Evolutionary conservation across 2,888 invertebrate genomes (phyloP), one percentile per base, ranked within the genome.

Genomic region (Nomada ferruginata): DNA sequence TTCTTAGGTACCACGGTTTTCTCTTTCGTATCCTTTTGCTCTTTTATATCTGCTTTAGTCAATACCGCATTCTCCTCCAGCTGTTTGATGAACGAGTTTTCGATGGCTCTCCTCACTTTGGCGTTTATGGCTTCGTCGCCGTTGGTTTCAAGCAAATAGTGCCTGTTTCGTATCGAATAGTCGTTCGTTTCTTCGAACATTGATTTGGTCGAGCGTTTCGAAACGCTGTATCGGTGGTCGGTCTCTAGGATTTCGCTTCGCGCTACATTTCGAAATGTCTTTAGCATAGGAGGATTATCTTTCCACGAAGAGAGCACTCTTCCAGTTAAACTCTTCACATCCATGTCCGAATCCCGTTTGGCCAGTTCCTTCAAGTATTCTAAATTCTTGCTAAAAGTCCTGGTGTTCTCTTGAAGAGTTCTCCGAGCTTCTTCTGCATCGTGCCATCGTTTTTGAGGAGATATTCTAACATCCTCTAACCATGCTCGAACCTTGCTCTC

Each of bases 401-500:
- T 85, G 0, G 83, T 64, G 69, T 89, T 89, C 4, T 91, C 91
- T 13, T 89, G 88, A 18, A 88, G 87, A 44, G 83, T 83, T 61
- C 86, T 86, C 7, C 84, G 85, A 57, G 77, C 81, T 5, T 87
- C 90, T 0, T 92, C 89, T 0, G 79, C 78, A 20, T 89, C 88
- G n/a, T 88, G 85, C 92, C 93, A 93, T 9, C 89, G 89, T 57
- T 87, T 88, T 23, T 92, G 91, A 15, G 92, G 90, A 0, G 92
- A 90, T 57, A 92, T 90, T 60, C 92, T 92, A 9, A 93, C 93
- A 60, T 93, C 92, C 53, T 92, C 92, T 50, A 94, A 63, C 93
- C 93, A 93, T 2, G 93, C 93, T 15, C 93, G 87, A 1, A 94
- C 93, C 10, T 93, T 91, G 80, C 90, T 93, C 76, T 94, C 93